These are phyloP conservation scores for Gorilla gorilla DNA, from an alignment of 2,113 vertebrate species.

Conservation along the genomic window DNA sequence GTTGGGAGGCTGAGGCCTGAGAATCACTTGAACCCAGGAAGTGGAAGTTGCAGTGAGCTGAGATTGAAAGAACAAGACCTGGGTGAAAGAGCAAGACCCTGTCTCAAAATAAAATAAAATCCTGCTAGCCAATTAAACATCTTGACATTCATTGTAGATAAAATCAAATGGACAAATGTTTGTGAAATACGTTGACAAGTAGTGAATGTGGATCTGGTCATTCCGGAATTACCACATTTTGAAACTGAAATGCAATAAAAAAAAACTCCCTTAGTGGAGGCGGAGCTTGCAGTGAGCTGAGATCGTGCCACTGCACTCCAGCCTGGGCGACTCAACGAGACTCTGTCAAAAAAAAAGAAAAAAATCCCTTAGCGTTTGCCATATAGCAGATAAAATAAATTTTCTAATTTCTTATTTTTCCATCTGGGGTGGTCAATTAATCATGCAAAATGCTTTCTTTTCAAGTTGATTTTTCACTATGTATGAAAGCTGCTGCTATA, in stretches of 20 bases:
- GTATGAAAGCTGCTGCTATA: neutral
- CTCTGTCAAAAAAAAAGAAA: neutral
- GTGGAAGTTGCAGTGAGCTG: too few relatives aligned
- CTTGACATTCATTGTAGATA: neutral
- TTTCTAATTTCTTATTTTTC: conserved; percentile 9
- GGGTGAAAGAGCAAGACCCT: too few relatives aligned
- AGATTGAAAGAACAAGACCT: too few relatives aligned
- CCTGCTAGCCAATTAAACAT: neutral
- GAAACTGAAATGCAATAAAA: neutral
- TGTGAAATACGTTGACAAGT: conserved; percentile 6
- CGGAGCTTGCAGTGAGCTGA: too few relatives aligned
- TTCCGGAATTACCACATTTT: neutral
- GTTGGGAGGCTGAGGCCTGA: too few relatives aligned
- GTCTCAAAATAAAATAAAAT: conserved; percentile 1
- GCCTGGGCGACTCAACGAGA: too few relatives aligned
- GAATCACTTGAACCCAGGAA: too few relatives aligned
- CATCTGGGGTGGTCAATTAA: neutral
- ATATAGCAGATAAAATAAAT: neutral
- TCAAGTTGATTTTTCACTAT: neutral
- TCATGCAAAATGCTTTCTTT: neutral
- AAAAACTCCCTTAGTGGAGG: neutral
- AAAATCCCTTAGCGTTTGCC: neutral
- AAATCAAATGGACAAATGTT: conserved; percentile 16
- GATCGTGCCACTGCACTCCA: too few relatives aligned
- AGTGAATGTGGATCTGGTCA: neutral